phyloP scores from a whole-genome alignment of 1,140 invertebrate genomes.

The Drosophila carrolli region DNA sequence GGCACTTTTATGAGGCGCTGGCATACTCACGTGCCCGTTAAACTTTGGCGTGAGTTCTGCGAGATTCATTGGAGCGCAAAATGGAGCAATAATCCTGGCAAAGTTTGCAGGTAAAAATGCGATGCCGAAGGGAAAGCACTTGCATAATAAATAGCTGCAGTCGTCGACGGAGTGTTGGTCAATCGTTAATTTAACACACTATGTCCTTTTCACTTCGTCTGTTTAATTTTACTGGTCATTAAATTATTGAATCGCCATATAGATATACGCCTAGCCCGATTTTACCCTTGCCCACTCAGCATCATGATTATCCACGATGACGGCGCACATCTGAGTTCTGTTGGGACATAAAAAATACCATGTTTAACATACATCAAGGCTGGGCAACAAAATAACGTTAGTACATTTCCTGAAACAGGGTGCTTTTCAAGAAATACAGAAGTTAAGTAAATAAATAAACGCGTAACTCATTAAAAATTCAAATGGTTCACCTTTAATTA shows the following conservation, averaged over 20 bases:
- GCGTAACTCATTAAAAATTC: not conserved
- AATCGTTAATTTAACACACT: conserved; percentile 14
- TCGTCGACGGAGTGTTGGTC: conserved; percentile 9
- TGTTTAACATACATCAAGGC: conserved; percentile 62
- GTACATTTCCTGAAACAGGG: conserved; percentile 37
- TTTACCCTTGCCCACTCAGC: conserved; percentile 7
- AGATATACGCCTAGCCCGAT: conserved; percentile 30
- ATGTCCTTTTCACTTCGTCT: conserved; percentile 17
- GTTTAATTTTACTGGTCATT: conserved; percentile 41
- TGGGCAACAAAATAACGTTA: conserved; percentile 50
- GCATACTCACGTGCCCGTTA: conserved; percentile 40
- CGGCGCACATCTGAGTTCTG: conserved; percentile 56
- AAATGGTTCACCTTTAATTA: not conserved
- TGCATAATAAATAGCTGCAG: conserved; percentile 68
- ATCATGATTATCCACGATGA: conserved; percentile 66
- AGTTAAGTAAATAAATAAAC: not conserved
- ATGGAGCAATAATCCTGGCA: conserved; percentile 77
- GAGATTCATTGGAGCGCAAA: conserved; percentile 65
- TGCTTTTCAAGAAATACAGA: not conserved
- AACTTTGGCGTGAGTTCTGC: conserved; percentile 42
- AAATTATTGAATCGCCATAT: conserved; percentile 69
- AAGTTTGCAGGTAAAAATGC: conserved; percentile 22
- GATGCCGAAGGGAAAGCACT: conserved; percentile 2
- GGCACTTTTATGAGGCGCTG: conserved; percentile 62
- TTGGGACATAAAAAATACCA: conserved; percentile 39